Percentiles rank a stretch among this genome's conserved stretches.
Evolutionary conservation across 2,113 vertebrate genomes (phyloP).

Genomic region (Grallaria varia): DNA sequence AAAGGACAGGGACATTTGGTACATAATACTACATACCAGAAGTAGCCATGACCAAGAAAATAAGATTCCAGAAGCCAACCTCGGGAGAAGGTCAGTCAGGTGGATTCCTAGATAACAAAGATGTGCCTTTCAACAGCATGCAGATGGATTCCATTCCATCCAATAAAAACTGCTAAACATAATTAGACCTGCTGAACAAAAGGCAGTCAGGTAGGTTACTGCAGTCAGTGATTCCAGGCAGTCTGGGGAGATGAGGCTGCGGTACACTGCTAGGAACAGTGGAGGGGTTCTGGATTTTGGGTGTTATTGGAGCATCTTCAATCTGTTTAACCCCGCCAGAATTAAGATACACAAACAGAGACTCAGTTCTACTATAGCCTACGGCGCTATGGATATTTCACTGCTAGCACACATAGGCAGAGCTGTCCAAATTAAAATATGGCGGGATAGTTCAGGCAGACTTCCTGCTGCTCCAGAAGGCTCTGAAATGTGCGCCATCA

Average conservation of each 20-base stretch:
- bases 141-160: background rate
- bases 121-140: background rate
- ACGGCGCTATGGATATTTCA: fast-evolving
- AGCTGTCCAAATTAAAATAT: background rate
- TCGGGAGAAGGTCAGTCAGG: background rate
- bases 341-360: background rate
- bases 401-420: fast-evolving
- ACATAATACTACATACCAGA: conserved; percentile 71
- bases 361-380: fast-evolving
- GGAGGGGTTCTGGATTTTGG: background rate
- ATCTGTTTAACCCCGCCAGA: background rate
- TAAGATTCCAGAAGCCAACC: background rate
- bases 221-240: background rate
- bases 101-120: conserved; percentile 28
- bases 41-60: conserved; percentile 74
- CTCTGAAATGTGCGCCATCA: background rate
- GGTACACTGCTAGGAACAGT: background rate
- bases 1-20: background rate
- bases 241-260: background rate
- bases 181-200: background rate
- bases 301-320: fast-evolving
- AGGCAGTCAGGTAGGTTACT: background rate
- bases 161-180: background rate
- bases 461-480: background rate
- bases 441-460: background rate